These are phyloP conservation scores for Barbus barbus DNA, from an alignment of 2,113 vertebrate genomes.

Conservation along the genomic window DNA sequence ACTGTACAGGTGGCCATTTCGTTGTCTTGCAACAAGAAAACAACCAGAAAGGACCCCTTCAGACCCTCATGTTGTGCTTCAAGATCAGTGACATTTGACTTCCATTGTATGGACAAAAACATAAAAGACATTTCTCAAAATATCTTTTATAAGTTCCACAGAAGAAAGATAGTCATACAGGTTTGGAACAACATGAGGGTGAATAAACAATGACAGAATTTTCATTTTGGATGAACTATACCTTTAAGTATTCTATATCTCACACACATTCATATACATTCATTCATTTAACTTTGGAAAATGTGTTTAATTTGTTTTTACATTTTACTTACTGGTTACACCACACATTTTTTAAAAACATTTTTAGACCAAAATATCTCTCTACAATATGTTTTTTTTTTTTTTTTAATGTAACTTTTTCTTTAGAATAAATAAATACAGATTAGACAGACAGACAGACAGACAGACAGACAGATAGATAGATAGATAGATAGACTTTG, in stretches of 20 bases:
- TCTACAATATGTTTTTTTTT: not conserved
- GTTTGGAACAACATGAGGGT: not conserved
- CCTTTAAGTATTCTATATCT: not conserved
- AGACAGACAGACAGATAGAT: no score
- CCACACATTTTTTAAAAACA: not conserved
- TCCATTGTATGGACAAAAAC: not conserved
- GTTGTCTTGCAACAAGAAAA: not conserved
- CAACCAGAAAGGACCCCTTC: not conserved
- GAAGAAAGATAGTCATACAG: not conserved
- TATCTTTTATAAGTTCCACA: not conserved
- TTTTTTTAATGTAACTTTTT: no score
- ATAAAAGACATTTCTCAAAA: not conserved
- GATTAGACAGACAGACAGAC: not conserved
- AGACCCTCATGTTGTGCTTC: not conserved
- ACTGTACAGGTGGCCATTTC: not conserved
- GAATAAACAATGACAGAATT: not conserved
- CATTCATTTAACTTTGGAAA: not conserved
- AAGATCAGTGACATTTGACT: not conserved
- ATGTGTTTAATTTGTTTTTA: not conserved
- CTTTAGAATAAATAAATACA: no score
- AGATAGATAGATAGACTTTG: no score
- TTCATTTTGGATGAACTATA: no score
- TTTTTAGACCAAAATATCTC: not conserved
- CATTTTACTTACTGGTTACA: not conserved
- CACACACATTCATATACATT: not conserved